Conservation (phyloP, 2,113 vertebrate genomes). For the Actenoides lindsayi region DNA sequence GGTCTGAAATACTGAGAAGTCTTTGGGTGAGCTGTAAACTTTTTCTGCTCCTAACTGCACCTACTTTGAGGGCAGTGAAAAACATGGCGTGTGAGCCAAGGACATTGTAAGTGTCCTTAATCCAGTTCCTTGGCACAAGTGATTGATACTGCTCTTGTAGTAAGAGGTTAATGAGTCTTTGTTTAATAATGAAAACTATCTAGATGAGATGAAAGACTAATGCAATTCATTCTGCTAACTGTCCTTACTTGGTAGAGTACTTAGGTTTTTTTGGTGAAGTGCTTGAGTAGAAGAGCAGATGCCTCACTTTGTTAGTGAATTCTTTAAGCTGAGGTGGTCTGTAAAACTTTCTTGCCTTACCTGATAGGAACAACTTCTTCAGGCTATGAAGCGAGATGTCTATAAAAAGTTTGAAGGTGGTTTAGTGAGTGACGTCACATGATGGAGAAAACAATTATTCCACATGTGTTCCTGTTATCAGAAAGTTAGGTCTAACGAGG, state of each 20-base stretch:
- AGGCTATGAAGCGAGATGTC: background rate
- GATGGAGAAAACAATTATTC: background rate
- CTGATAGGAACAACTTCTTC: background rate
- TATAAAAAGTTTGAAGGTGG: background rate
- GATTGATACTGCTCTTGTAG: background rate
- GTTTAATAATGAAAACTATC: conserved; percentile 46
- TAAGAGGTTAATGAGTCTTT: conserved; percentile 48
- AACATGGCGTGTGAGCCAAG: background rate
- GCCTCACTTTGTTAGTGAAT: background rate
- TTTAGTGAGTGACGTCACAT: background rate
- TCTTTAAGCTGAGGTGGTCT: background rate
- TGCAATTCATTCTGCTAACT: conserved; percentile 24
- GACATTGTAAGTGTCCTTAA: background rate
- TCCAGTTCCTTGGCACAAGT: background rate
- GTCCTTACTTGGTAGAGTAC: background rate
- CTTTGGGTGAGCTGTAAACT: background rate
- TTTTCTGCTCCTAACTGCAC: background rate
- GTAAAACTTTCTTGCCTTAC: background rate
- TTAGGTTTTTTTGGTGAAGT: background rate
- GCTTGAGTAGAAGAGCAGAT: background rate
- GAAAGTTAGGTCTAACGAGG: background rate
- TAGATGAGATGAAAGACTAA: conserved; percentile 27
- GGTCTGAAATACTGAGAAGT: background rate
- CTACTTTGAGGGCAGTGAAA: background rate
- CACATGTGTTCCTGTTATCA: background rate